phyloP scores from a whole-genome alignment of 1,140 invertebrate genomes.

The Diachasmimorpha longicaudata region DNA sequence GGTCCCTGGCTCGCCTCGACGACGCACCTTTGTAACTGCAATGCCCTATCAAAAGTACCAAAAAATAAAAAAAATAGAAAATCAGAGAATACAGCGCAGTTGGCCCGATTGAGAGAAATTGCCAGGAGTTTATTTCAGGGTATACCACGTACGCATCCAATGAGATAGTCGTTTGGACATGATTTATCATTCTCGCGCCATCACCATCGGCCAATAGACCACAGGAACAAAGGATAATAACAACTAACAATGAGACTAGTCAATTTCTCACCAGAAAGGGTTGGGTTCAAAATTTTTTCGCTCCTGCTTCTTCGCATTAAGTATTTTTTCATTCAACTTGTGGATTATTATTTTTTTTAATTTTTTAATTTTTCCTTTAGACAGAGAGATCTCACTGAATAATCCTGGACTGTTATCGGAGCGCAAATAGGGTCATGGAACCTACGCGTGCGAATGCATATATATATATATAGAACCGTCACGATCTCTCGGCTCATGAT shows the following conservation, averaged over 20 bases:
- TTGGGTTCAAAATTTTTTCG: background rate
- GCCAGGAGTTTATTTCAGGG: slow-evolving; percentile 5
- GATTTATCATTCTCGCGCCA: slow-evolving; percentile 16
- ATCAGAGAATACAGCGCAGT: background rate
- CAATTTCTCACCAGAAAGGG: slow-evolving; percentile 1
- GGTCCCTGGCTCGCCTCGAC: background rate
- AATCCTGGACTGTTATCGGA: background rate
- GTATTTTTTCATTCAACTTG: background rate
- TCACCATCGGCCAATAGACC: background rate
- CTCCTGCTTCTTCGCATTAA: background rate
- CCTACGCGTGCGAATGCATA: background rate
- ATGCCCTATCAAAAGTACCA: background rate
- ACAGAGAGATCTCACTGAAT: background rate
- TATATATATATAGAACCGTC: background rate
- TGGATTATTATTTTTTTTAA: background rate
- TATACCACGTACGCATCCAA: slow-evolving; percentile 10
- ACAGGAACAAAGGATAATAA: slow-evolving; percentile 6
- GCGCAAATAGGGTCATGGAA: background rate
- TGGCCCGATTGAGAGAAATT: background rate
- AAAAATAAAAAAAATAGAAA: too few species aligned
- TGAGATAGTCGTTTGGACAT: slow-evolving; percentile 5
- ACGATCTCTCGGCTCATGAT: slow-evolving; percentile 2
- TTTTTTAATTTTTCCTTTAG: background rate
- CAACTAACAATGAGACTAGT: background rate
- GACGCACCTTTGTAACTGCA: background rate